These are phyloP conservation scores for Geopemphigus sp. DNA, from an alignment of 1,140 invertebrate species.

Conservation along the genomic window DNA sequence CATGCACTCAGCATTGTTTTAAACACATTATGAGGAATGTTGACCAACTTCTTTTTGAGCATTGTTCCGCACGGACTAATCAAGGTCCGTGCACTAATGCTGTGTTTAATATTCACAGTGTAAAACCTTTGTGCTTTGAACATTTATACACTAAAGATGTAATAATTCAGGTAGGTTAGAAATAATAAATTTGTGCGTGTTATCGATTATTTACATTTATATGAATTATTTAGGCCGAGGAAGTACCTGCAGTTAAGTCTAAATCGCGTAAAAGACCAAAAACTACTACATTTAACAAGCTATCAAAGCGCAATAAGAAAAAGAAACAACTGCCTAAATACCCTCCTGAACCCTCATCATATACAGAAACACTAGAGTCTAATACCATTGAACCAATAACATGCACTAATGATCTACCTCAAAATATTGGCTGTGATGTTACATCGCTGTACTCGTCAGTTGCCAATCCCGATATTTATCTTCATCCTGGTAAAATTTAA, in stretches of 20 bases:
- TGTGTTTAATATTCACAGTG: constrained; percentile 80
- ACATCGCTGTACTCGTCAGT: constrained; percentile 34
- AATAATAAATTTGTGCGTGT: neutral
- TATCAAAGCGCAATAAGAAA: constrained; percentile 69
- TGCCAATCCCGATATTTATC: constrained; percentile 39
- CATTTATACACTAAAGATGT: constrained; percentile 57
- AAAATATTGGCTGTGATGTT: constrained; percentile 41
- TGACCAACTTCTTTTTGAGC: constrained; percentile 82
- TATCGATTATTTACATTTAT: neutral
- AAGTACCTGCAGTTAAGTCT: constrained; percentile 50
- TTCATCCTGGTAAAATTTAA: constrained; percentile 31
- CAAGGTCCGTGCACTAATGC: constrained; percentile 87
- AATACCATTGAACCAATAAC: constrained; percentile 45
- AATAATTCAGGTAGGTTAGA: neutral
- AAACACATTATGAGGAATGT: constrained; percentile 83
- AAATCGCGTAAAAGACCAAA: constrained; percentile 75
- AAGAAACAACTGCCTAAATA: constrained; percentile 57
- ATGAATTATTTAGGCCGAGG: constrained; percentile 20
- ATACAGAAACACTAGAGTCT: constrained; percentile 16
- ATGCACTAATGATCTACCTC: constrained; percentile 31
- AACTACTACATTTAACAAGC: constrained; percentile 66
- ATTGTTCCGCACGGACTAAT: constrained; percentile 83
- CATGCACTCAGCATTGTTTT: constrained; percentile 78
- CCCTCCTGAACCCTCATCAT: constrained; percentile 24
- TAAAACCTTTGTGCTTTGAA: constrained; percentile 77